phyloP scores from a whole-genome alignment of 2,113 vertebrate genomes.

The Pollimyrus isidori region DNA sequence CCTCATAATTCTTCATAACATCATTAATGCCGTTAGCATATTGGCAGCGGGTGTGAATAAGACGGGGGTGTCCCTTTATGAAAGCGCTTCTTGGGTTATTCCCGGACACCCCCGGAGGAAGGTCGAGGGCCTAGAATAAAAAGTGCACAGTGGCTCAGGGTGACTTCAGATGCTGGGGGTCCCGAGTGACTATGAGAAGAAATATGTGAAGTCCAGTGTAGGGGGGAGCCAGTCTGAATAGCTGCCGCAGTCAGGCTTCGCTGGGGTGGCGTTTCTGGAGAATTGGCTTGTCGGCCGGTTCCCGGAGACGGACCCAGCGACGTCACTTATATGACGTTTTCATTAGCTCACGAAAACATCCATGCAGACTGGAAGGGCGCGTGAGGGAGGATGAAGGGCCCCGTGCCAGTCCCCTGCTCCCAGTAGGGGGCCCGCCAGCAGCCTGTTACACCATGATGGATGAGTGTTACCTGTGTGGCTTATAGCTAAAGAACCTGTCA shows the following conservation, averaged over 20 bases:
- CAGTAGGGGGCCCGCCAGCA: constrained; percentile 53
- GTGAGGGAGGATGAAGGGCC: not conserved
- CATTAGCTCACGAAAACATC: not conserved
- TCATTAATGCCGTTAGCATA: constrained; percentile 93
- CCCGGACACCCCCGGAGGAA: constrained; percentile 37
- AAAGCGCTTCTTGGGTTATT: constrained; percentile 60
- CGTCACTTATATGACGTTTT: not conserved
- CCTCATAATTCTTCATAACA: constrained; percentile 98
- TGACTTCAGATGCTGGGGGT: not conserved
- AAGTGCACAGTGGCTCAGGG: not conserved
- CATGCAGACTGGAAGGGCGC: not conserved
- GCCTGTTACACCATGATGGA: constrained; percentile 83
- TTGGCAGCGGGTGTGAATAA: constrained; percentile 79
- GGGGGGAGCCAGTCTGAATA: not conserved
- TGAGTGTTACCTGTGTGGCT: constrained; percentile 63
- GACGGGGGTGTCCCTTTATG: constrained; percentile 55
- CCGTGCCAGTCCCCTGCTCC: not conserved
- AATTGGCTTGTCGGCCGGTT: not conserved
- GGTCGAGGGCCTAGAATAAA: not conserved
- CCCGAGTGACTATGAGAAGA: not conserved
- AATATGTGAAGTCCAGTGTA: not conserved
- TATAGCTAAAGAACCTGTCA: constrained; percentile 72
- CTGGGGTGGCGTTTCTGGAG: not conserved
- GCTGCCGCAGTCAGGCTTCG: not conserved
- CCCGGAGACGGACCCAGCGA: not conserved